phyloP scores from a whole-genome alignment of 2,113 vertebrate genomes.

The Orcinus orca region DNA sequence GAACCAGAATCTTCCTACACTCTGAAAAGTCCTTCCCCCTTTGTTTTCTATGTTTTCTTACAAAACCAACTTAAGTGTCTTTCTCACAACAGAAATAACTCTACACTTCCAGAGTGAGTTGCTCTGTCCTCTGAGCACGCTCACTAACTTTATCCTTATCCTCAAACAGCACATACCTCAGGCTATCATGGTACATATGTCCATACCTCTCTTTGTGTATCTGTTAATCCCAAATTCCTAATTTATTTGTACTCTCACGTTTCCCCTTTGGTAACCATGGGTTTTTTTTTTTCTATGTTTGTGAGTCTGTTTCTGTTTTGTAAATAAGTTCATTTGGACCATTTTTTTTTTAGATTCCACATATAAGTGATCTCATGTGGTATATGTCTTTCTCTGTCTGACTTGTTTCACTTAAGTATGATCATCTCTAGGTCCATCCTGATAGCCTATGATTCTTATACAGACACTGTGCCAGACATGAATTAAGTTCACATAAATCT shows the following conservation, averaged over 20 bases:
- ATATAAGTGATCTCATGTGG: background rate
- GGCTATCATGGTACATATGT: fast-evolving
- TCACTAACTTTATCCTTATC: background rate
- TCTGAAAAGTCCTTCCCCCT: background rate
- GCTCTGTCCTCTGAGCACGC: background rate
- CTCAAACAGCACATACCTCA: background rate
- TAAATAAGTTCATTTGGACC: background rate
- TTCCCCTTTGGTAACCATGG: background rate
- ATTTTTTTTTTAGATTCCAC: background rate
- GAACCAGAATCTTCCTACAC: background rate
- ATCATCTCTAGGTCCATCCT: background rate
- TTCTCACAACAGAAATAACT: background rate
- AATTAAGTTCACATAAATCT: background rate
- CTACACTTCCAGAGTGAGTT: background rate
- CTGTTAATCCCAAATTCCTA: background rate
- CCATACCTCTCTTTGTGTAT: background rate
- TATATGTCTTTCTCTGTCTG: background rate
- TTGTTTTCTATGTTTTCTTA: background rate
- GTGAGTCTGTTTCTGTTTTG: background rate
- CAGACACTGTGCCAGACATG: background rate
- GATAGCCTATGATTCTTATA: background rate
- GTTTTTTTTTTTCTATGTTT: background rate
- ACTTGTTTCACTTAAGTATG: background rate
- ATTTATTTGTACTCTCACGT: background rate
- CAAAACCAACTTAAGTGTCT: background rate